Evolutionary conservation across 2,888 invertebrate species (phyloP).

Genomic region (Patella caerulea): DNA sequence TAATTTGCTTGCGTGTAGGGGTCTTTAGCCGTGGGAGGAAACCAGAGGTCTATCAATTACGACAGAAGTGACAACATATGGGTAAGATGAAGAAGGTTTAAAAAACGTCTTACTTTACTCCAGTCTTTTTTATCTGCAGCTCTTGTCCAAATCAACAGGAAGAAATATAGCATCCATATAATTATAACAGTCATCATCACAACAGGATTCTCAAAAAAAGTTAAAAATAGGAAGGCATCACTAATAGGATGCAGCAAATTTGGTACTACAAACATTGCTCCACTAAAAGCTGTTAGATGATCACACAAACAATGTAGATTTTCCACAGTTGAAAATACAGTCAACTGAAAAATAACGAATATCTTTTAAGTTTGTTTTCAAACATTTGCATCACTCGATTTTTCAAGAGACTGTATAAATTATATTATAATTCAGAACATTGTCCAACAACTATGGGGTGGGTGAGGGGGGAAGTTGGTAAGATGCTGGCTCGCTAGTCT

Average conservation of each 20-base stretch:
- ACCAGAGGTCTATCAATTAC: too few relatives aligned
- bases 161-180: slow-evolving; percentile 54
- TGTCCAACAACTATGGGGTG: too few relatives aligned
- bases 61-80: too few relatives aligned
- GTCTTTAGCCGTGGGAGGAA: too few relatives aligned
- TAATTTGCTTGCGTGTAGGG: too few relatives aligned
- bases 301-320: slow-evolving; percentile 46
- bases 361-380: too few relatives aligned
- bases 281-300: slow-evolving; percentile 56
- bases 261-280: slow-evolving; percentile 50
- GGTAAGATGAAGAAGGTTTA: not conserved
- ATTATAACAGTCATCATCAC: slow-evolving; percentile 49
- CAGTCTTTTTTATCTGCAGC: slow-evolving; percentile 47
- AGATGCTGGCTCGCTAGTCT: too few relatives aligned
- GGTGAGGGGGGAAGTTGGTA: too few relatives aligned
- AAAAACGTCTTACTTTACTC: slow-evolving; percentile 38
- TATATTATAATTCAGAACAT: too few relatives aligned
- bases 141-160: slow-evolving; percentile 51
- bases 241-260: slow-evolving; percentile 47
- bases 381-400: too few relatives aligned
- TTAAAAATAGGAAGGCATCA: slow-evolving; percentile 48
- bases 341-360: slow-evolving; percentile 35
- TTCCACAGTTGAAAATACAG: slow-evolving; percentile 33
- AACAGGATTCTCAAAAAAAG: slow-evolving; percentile 62
- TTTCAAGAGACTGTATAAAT: too few relatives aligned